phyloP scores from a whole-genome alignment of 2,888 invertebrate genomes.

The Phanerotoma sp. region DNA sequence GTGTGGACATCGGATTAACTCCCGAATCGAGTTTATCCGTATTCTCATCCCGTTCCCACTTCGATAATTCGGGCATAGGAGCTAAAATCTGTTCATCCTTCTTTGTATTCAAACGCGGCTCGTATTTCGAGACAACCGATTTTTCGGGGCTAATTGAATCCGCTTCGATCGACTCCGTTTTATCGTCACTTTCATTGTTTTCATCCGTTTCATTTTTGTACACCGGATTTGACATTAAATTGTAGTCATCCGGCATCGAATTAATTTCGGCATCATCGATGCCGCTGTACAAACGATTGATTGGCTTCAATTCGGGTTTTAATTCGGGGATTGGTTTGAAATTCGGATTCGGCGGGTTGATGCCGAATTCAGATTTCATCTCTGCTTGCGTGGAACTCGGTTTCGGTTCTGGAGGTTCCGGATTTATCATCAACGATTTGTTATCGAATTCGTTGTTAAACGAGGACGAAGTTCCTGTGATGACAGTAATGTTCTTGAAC shows the following conservation, averaged over 20 bases:
- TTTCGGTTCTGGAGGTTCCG: conserved; percentile 48
- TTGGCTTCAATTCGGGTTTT: conserved; percentile 43
- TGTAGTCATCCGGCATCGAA: conserved; percentile 46
- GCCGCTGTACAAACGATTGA: conserved; percentile 55
- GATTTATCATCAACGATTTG: conserved; percentile 51
- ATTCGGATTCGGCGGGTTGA: conserved; percentile 53
- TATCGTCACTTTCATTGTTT: not conserved
- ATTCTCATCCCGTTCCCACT: conserved; percentile 78
- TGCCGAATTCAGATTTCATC: conserved; percentile 43
- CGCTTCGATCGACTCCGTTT: not conserved
- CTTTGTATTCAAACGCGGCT: conserved; percentile 32
- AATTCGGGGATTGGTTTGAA: conserved; percentile 52
- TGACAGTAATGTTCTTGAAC: conserved; percentile 4
- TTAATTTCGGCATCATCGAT: conserved; percentile 51
- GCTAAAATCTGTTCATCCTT: conserved; percentile 69
- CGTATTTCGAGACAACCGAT: not conserved
- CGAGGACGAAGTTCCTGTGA: conserved; percentile 23
- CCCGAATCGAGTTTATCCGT: conserved; percentile 53
- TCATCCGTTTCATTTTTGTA: conserved; percentile 44
- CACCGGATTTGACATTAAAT: conserved; percentile 40
- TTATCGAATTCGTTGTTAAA: conserved; percentile 47
- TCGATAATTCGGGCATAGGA: conserved; percentile 77
- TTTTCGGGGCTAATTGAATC: not conserved
- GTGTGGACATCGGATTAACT: conserved; percentile 58
- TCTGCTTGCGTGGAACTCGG: conserved; percentile 28